Percentiles rank a stretch among this genome's conserved stretches.
Evolutionary conservation across 2,113 vertebrate species (phyloP).

Genomic region (Eptesicus fuscus): DNA sequence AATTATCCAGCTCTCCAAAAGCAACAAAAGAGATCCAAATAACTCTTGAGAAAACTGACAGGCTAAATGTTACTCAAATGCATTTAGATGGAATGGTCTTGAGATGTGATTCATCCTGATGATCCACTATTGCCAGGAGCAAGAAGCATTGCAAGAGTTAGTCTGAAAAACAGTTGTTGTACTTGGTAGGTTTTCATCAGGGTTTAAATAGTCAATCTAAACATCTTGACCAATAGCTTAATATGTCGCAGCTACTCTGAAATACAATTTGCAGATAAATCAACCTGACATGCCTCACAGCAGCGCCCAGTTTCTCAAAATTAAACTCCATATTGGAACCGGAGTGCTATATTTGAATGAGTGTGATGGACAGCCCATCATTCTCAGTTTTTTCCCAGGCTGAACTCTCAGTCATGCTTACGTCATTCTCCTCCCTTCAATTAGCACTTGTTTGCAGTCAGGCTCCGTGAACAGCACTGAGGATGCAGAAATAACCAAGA

Average conservation of each 20-base stretch:
- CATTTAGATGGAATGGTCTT: conserved; percentile 43
- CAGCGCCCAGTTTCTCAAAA: not conserved
- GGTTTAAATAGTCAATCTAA: conserved; percentile 3
- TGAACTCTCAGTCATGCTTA: not conserved
- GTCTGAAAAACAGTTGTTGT: not conserved
- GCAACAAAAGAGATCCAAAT: conserved; percentile 67
- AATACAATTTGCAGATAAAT: not conserved
- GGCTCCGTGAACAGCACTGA: not conserved
- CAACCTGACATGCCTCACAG: not conserved
- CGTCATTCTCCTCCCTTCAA: not conserved
- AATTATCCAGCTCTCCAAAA: conserved; percentile 68
- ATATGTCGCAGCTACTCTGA: not conserved
- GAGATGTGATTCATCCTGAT: conserved; percentile 51
- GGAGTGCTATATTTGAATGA: not conserved
- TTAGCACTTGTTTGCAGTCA: not conserved
- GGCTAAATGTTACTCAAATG: conserved; percentile 42
- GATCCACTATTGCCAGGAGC: conserved; percentile 31
- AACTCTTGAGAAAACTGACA: conserved; percentile 50
- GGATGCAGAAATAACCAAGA: not conserved
- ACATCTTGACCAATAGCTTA: conserved; percentile 3
- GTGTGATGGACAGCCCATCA: not conserved
- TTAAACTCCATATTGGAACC: not conserved
- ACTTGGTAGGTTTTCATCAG: conserved; percentile 53
- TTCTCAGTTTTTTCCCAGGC: not conserved
- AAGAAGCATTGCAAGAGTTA: conserved; percentile 31